Conservation (phyloP, 2,797 vertebrate species). For the Sitta carolinensis region DNA sequence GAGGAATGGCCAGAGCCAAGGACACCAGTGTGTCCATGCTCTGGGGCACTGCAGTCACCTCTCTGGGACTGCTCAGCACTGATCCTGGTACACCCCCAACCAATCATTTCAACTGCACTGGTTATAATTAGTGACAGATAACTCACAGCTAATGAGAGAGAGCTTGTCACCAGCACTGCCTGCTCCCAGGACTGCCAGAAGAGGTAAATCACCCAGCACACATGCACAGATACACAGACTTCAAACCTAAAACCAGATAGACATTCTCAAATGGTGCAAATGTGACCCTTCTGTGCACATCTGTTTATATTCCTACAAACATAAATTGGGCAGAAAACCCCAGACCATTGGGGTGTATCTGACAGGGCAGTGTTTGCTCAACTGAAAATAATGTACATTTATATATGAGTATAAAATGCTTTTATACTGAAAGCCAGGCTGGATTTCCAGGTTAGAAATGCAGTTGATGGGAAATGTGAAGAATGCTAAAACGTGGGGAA, state of each 20-base stretch:
- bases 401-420: neutral
- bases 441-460: neutral
- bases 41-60: neutral
- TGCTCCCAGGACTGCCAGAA: neutral
- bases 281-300: neutral
- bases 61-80: neutral
- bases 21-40: neutral
- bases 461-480: neutral
- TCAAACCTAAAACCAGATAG: neutral
- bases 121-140: neutral
- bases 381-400: neutral
- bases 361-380: neutral
- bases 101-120: neutral
- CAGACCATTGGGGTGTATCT: neutral
- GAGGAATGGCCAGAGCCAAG: neutral
- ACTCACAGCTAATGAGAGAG: neutral
- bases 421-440: neutral
- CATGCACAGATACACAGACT: accelerated
- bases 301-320: neutral
- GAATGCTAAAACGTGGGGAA: accelerated
- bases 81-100: neutral
- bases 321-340: neutral
- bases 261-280: neutral
- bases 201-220: neutral
- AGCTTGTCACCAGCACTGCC: neutral